Percentiles rank a stretch among this genome's conserved stretches.
Evolutionary conservation across 2,113 vertebrate species (phyloP).

Genomic region (Dendropsophus ebraccatus): DNA sequence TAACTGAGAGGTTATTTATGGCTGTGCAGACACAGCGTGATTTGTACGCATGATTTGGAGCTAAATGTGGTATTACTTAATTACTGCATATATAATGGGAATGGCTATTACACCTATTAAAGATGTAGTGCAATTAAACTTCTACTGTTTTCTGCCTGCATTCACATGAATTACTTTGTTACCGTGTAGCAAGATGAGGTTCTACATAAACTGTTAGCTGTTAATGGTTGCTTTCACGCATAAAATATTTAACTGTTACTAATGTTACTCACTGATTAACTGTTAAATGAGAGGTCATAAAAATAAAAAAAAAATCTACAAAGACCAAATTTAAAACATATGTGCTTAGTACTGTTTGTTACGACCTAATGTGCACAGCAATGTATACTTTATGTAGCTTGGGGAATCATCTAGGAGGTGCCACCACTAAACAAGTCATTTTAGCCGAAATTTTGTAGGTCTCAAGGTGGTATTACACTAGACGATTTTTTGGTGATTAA

Average conservation of each 20-base stretch:
- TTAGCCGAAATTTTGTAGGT: neutral
- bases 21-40: constrained; percentile 78
- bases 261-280: constrained; percentile 35
- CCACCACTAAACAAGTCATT: neutral
- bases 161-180: constrained; percentile 30
- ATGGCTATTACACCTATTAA: constrained; percentile 82
- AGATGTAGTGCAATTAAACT: constrained; percentile 73
- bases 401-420: neutral
- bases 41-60: constrained; percentile 87
- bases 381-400: neutral
- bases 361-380: neutral
- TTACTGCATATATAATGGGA: constrained; percentile 78
- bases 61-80: constrained; percentile 89
- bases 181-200: constrained; percentile 14
- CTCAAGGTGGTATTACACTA: neutral
- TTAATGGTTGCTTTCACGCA: constrained; percentile 30
- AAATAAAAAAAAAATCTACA: constrained; percentile 10
- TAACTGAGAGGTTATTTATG: constrained; percentile 83
- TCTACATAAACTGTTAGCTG: constrained; percentile 34
- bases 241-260: constrained; percentile 19
- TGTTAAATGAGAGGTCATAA: constrained; percentile 8
- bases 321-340: constrained; percentile 15
- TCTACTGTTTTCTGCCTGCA: constrained; percentile 52
- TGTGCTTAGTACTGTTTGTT: neutral
- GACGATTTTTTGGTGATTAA: neutral